These are phyloP conservation scores for Spisula solida DNA, from an alignment of 2,888 invertebrate species.

Conservation along the genomic window DNA sequence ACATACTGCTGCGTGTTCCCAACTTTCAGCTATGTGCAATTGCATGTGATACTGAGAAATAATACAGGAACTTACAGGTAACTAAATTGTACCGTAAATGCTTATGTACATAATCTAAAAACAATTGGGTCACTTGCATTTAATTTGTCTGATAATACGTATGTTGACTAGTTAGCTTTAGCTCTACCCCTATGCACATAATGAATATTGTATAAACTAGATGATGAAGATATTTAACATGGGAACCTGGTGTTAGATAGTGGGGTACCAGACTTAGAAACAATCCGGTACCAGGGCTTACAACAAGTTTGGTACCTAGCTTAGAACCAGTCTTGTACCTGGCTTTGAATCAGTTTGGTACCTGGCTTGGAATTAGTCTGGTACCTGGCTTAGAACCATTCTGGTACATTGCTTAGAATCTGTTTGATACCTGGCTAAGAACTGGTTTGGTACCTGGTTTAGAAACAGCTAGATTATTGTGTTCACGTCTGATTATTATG, in stretches of 20 bases:
- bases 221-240: neutral
- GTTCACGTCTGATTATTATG: constrained; percentile 4
- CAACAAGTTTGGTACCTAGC: neutral
- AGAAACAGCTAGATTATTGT: constrained; percentile 4
- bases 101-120: neutral
- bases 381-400: neutral
- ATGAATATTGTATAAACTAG: constrained; percentile 6
- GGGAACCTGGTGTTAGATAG: neutral
- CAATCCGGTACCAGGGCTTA: neutral
- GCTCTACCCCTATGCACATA: neutral
- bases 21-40: neutral
- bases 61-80: neutral
- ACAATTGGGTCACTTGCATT: neutral
- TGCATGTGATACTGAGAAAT: neutral
- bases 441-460: neutral
- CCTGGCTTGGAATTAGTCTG: neutral
- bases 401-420: too few species aligned
- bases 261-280: neutral
- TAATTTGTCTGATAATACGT: neutral
- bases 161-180: neutral
- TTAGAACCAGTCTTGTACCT: neutral
- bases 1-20: neutral
- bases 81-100: neutral
- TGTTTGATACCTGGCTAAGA: neutral
- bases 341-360: neutral